Evolutionary conservation across 1,140 invertebrate genomes (phyloP).

Genomic region (Ruditapes philippinarum): DNA sequence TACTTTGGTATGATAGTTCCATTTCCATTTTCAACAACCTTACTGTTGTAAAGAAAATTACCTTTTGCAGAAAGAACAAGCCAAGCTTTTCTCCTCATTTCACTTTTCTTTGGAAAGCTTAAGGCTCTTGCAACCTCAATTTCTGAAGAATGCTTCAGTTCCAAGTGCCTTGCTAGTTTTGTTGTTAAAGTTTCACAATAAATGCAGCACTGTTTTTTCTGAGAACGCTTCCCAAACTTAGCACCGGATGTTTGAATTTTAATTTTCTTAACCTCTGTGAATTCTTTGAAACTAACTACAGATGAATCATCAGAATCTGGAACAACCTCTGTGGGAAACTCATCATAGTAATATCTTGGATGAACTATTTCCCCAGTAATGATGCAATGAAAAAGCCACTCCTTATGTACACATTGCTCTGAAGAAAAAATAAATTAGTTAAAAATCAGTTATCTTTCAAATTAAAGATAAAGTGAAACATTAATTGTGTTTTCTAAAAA

Average conservation of each 20-base stretch:
- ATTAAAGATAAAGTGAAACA: no score
- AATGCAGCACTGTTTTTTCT: neutral
- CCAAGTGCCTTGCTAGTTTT: constrained; percentile 7
- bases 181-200: neutral
- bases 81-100: constrained; percentile 7
- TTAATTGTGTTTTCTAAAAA: no score
- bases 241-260: neutral
- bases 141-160: neutral
- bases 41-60: neutral
- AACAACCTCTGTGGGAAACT: neutral
- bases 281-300: neutral
- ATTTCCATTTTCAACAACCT: neutral
- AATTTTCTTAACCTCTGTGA: neutral
- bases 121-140: neutral
- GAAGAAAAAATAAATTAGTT: neutral
- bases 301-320: neutral
- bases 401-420: neutral
- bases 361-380: neutral
- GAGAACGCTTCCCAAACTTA: neutral
- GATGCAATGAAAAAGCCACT: neutral
- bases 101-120: neutral
- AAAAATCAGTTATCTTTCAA: no score
- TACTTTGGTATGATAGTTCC: neutral
- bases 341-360: neutral
- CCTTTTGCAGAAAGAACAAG: neutral